Percentiles rank a stretch among this genome's conserved stretches.
These are phyloP conservation scores for Tachystola acroxantha DNA, from an alignment of 2,888 invertebrate species.

Conservation along the genomic window DNA sequence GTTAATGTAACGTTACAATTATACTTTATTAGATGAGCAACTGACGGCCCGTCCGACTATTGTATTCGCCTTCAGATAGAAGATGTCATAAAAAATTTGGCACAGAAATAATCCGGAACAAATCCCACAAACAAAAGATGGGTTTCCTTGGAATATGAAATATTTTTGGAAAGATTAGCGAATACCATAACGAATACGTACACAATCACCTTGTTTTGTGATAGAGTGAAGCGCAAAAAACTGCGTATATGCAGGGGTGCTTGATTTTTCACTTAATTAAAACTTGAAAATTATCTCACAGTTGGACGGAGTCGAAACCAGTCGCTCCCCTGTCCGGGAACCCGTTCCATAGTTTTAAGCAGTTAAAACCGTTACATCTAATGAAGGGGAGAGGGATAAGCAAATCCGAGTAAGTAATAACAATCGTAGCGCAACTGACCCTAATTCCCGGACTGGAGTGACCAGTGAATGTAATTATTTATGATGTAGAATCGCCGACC, in stretches of 20 bases:
- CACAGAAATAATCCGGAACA: conserved; percentile 18
- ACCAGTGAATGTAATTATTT: conserved; percentile 73
- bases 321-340: conserved; percentile 62
- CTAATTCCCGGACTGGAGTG: conserved; percentile 54
- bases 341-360: conserved; percentile 76
- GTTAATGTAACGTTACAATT: conserved; percentile 60
- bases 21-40: conserved; percentile 50
- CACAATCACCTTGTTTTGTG: not conserved
- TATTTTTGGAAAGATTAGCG: conserved; percentile 11
- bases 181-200: conserved; percentile 2
- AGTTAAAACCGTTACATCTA: conserved; percentile 77
- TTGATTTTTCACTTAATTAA: conserved; percentile 52
- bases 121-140: conserved; percentile 16
- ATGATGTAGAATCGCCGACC: conserved; percentile 65
- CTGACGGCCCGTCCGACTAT: conserved; percentile 30
- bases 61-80: conserved; percentile 20
- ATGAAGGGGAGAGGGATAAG: conserved; percentile 74
- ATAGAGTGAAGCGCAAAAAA: conserved; percentile 4
- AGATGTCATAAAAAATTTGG: conserved; percentile 16
- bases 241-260: conserved; percentile 14
- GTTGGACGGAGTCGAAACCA: conserved; percentile 58
- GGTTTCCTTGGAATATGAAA: conserved; percentile 11
- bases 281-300: conserved; percentile 63
- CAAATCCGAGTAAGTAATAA: conserved; percentile 62
- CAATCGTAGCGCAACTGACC: conserved; percentile 69